Percentiles rank a stretch among this genome's conserved stretches.
Evolutionary conservation across 1,140 invertebrate genomes (phyloP).

Genomic region (Nixonia krombeini): DNA sequence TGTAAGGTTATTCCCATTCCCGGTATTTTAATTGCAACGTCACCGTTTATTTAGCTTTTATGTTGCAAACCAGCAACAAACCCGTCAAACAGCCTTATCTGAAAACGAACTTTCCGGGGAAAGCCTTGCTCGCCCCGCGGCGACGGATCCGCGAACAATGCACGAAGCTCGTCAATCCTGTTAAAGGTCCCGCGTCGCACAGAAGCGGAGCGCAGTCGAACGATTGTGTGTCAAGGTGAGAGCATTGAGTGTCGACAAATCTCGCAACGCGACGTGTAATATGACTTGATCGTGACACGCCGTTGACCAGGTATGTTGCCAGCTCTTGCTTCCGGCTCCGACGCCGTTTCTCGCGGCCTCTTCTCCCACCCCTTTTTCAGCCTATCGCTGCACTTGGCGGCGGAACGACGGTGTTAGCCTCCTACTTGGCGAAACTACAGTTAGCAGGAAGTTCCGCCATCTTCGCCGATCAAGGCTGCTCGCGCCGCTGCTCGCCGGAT

Average conservation of each 20-base stretch:
- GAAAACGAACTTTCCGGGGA: no score
- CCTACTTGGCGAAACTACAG: no score
- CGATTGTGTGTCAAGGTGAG: constrained; percentile 8
- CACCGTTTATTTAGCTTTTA: not conserved
- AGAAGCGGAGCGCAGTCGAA: not conserved
- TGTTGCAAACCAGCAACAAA: not conserved
- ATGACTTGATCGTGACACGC: not conserved
- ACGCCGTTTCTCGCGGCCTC: not conserved
- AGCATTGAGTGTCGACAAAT: not conserved
- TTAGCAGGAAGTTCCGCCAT: constrained; percentile 44
- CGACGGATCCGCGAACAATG: no score
- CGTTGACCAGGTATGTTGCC: not conserved
- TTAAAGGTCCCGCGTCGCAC: not conserved
- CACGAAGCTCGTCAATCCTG: constrained; percentile 3
- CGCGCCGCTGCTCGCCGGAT: not conserved
- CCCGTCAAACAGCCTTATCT: no score
- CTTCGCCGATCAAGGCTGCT: constrained; percentile 25
- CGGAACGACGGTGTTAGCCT: no score
- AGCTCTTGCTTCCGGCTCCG: constrained; percentile 10
- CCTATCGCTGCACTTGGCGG: not conserved
- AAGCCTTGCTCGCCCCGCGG: no score
- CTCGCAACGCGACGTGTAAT: not conserved
- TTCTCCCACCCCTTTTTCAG: not conserved
- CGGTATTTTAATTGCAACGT: not conserved
- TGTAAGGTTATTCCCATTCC: no score